Evolutionary conservation across 2,888 invertebrate species (phyloP), one percentile per base, ranked within the genome.

Genomic region (Tuta absoluta): DNA sequence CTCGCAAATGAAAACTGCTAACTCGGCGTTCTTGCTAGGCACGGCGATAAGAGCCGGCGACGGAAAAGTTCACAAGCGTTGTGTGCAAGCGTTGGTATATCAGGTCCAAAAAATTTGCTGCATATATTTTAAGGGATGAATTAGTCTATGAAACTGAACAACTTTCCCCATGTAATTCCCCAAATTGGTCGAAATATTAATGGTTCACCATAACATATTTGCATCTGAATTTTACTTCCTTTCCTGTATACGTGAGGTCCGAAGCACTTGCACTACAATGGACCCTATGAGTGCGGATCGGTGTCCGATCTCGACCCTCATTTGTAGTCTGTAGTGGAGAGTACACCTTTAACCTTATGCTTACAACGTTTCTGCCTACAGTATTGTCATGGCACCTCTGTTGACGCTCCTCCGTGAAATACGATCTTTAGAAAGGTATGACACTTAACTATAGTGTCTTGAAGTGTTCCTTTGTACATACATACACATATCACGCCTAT

Each of bases 1-100:
- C 72, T 63, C 67, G 69, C 71, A 72, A 79, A 79, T 78, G 74
- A 77, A 77, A 78, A 73, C 68, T 68, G 65, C 62, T 49, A 33
- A 61, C 61, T 17, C 49, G 23, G 45, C 37, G 53, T 24, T 14
- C 24, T 1, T 24, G 24, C 24, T 53, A 24, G 24, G 28, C 33
- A 17, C 5, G 2, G 12, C 17, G 24, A 56, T n/a, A 33, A 28
- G 10, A 33, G 33, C n/a, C 10, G 17, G n/a, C 33, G n/a, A 7
- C 14, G 23, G 1, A 53, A 23, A 28, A 12, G 14, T 11, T 12
- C 28, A 28, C 53, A 11, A 10, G 45, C 45, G 0, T 21, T 28
- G 1, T 3, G 33, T 8, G 7, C 4, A 33, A 33, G 28, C 5
- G 28, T 28, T 33, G 10, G 4, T 33, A n/a, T n/a, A n/a, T n/a